Base-by-base conservation (phyloP, 2,797 vertebrate species). In the Crax fasciolata region DNA sequence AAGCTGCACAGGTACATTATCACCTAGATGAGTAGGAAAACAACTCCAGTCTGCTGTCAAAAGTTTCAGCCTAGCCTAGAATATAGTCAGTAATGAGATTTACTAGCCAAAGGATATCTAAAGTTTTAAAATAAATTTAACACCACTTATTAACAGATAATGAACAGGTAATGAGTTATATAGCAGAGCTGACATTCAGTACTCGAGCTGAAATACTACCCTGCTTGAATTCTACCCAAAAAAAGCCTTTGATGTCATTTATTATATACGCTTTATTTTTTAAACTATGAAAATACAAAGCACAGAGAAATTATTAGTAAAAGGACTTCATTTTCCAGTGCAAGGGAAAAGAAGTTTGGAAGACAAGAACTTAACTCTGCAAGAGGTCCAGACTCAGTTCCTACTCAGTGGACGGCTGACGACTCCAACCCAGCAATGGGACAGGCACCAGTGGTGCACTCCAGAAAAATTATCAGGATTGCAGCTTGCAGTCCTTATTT, bases 21-120 rank as follows among this genome's bases (percentile, higher is more conserved):
- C 39, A 86, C 35, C 21, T 30, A 72, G 30, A 35, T 30, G 83
- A 87, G 70, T 5, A 77, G 14, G 24, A 90, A 92, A 92, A 35
- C n/a, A 85, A 61, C 6, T 63, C 55, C 4, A 1, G 11, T 28
- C 32, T 70, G 38, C 19, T 63, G 24, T 25, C 48, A 76, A n/a
- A 68, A 59, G 43, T 35, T 51, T 66, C 41, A 48, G 1, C 51
- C 43, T 14, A 82, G 16, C 15, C 41, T 70, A 1, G 0, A 80
- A 82, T 24, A 76, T 3, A 84, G 15, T 4, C 43, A 67, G 17
- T 24, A 83, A 89, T n/a, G 63, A 90, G 57, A 71, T 46, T 39
- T 48, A 77, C 38, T 48, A 13, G n/a, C 12, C 57, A 80, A 77
- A 63, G 18, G 21, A 44, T 14, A 25, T 18, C 52, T 25, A 44